Conservation (phyloP, 2,113 vertebrate genomes). For the Pandion haliaetus region DNA sequence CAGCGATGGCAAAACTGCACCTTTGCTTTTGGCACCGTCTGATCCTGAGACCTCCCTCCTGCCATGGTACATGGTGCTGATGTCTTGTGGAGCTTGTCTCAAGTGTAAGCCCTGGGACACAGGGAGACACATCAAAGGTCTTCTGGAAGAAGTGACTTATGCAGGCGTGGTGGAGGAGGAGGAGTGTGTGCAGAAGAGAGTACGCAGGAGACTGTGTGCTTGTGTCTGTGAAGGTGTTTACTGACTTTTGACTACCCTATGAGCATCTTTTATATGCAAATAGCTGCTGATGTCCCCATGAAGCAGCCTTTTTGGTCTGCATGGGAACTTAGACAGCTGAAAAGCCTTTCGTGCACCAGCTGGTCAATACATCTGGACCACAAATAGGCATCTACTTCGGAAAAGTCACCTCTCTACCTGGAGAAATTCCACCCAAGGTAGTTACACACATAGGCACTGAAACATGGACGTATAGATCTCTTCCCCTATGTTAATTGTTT, state of each 20-base stretch:
- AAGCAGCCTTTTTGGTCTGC: not conserved
- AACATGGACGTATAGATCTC: not conserved
- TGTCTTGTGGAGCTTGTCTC: not conserved
- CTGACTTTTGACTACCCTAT: not conserved
- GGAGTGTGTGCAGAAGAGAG: not conserved
- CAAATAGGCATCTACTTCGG: not conserved
- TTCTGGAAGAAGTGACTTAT: not conserved
- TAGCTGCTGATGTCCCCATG: not conserved
- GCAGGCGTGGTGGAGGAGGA: not conserved
- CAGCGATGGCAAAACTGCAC: not conserved
- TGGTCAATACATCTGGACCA: not conserved
- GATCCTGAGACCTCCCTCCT: not conserved
- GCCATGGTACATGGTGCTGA: not conserved
- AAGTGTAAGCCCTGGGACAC: not conserved
- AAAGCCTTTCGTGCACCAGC: not conserved
- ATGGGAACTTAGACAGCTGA: not conserved
- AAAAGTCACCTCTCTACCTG: not conserved
- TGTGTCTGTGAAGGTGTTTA: not conserved
- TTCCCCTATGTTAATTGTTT: not conserved
- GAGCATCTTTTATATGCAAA: not conserved
- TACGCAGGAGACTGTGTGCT: not conserved
- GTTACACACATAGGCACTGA: not conserved
- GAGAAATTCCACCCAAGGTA: not conserved
- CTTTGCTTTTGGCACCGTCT: accelerated
- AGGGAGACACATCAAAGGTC: not conserved